Evolutionary conservation across 2,888 invertebrate species (phyloP).

Genomic region (Acanthopleura granulata): DNA sequence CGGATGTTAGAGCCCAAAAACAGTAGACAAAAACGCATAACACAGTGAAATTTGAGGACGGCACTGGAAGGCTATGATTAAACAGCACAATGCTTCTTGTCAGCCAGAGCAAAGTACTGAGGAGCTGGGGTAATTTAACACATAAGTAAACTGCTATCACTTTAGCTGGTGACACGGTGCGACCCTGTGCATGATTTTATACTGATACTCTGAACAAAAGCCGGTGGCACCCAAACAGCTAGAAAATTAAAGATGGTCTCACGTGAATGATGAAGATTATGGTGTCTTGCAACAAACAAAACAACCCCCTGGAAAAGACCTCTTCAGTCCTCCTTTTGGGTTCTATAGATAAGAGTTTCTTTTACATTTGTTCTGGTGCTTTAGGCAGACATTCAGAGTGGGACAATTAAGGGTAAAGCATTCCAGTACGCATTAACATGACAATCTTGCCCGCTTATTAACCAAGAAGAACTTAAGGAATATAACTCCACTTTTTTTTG

Average conservation of each 20-base stretch:
- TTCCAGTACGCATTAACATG: constrained; percentile 2
- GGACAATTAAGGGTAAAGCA: constrained; percentile 10
- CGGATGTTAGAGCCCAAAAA: not conserved
- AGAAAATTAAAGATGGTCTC: constrained; percentile 2
- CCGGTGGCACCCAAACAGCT: not conserved
- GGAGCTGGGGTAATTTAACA: not conserved
- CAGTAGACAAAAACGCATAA: too few relatives aligned
- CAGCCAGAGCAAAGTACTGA: not conserved
- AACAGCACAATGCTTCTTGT: constrained; percentile 12
- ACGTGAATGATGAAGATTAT: constrained; percentile 8
- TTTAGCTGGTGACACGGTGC: not conserved
- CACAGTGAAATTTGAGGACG: not conserved
- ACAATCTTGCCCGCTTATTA: constrained; percentile 12
- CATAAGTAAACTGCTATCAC: constrained; percentile 13
- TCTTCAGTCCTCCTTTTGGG: not conserved
- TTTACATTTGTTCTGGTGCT: not conserved
- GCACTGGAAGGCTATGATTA: constrained; percentile 8
- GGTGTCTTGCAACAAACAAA: constrained; percentile 13
- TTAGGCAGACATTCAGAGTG: not conserved
- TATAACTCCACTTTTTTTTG: not conserved
- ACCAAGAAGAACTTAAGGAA: not conserved
- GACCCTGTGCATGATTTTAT: not conserved
- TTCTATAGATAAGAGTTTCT: not conserved
- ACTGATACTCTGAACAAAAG: constrained; percentile 2
- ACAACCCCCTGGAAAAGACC: not conserved